phyloP scores from a whole-genome alignment of 30 jellyfish, hydroid and myxozoan genomes.

The Mastigias papua region DNA sequence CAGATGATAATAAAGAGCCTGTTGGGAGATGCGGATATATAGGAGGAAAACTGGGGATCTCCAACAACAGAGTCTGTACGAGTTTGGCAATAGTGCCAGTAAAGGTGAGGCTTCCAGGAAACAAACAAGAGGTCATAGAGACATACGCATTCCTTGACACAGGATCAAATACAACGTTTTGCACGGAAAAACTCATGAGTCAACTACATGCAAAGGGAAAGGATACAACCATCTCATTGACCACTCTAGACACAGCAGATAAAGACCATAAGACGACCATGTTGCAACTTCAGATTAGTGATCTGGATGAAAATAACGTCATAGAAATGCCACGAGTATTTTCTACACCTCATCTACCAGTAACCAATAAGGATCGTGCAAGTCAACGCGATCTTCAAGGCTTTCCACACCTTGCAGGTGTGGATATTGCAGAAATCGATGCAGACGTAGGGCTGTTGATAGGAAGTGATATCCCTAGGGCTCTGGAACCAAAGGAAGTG shows the following conservation, averaged over 20 bases:
- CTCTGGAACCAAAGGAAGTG: slow-evolving; percentile 37
- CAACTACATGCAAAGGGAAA: slow-evolving; percentile 14
- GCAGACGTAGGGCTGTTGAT: slow-evolving; percentile 6
- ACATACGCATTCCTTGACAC: slow-evolving; percentile 39
- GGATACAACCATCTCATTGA: neutral
- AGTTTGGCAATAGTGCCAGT: slow-evolving; percentile 39
- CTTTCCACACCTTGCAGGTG: slow-evolving; percentile 29
- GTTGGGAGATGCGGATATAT: slow-evolving; percentile 2
- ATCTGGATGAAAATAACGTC: neutral
- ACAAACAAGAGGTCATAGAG: neutral
- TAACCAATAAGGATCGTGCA: slow-evolving; percentile 26
- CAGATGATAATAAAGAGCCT: neutral
- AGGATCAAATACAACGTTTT: slow-evolving; percentile 49
- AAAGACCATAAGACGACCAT: neutral
- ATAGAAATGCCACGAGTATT: slow-evolving; percentile 33
- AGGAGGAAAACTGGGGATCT: neutral
- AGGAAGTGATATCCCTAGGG: slow-evolving; percentile 32
- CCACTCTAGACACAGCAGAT: slow-evolving; percentile 18
- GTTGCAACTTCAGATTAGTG: slow-evolving; percentile 4
- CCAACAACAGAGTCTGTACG: neutral
- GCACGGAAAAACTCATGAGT: slow-evolving; percentile 28
- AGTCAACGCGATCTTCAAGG: slow-evolving; percentile 11
- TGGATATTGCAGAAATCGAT: slow-evolving; percentile 15
- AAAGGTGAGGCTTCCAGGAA: slow-evolving; percentile 2
- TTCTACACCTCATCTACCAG: slow-evolving; percentile 36